Percentiles rank a stretch among this genome's conserved stretches.
Conservation (phyloP, 2,113 vertebrate genomes). For the Crotalus viridis region DNA sequence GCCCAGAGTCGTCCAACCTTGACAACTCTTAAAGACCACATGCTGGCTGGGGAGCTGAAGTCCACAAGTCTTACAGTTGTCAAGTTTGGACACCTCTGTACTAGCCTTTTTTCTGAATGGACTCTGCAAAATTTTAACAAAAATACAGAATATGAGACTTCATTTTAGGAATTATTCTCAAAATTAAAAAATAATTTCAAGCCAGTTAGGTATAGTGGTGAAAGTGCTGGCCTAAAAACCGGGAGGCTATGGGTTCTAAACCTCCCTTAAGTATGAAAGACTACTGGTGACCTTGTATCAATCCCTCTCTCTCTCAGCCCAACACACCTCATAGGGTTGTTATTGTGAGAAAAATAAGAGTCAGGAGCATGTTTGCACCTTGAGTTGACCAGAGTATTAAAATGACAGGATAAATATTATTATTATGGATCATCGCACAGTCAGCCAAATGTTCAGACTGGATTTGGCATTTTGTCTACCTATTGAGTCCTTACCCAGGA, state of each 20-base stretch:
- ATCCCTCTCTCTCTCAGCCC: background rate
- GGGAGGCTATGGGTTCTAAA: background rate
- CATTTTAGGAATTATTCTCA: constrained; percentile 41
- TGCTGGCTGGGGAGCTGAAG: too few species aligned
- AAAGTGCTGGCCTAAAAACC: background rate
- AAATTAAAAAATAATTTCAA: background rate
- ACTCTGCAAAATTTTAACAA: constrained; percentile 47
- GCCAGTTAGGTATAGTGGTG: background rate
- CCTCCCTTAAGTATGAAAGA: background rate
- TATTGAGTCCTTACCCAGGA: too few species aligned
- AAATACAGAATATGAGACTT: constrained; percentile 18
- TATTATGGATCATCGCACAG: too few species aligned
- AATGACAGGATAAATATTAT: background rate
- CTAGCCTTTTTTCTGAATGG: constrained; percentile 6
- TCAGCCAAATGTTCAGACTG: too few species aligned
- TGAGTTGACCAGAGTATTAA: background rate
- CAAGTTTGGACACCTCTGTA: background rate
- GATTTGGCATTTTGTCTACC: too few species aligned
- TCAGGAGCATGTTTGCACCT: background rate
- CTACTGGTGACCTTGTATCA: too few species aligned
- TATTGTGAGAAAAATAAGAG: background rate
- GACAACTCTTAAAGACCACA: too few species aligned
- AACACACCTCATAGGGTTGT: background rate
- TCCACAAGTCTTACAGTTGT: too few species aligned
- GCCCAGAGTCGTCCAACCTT: too few species aligned